Evolutionary conservation across 2,797 vertebrate species (phyloP).

Genomic region (Sebastes cheni): DNA sequence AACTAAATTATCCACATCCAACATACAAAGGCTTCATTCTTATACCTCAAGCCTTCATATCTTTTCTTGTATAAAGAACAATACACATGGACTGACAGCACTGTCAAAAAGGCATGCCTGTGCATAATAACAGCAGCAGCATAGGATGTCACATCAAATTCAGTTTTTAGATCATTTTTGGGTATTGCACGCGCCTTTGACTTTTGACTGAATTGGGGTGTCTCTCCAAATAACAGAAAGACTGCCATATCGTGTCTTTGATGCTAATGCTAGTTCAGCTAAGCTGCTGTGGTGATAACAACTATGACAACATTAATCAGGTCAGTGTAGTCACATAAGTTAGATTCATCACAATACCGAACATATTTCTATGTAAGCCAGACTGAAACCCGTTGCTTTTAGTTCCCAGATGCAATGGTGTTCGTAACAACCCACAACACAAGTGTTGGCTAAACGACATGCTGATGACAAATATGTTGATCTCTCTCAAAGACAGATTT

Average conservation of each 20-base stretch:
- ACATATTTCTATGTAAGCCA: not conserved
- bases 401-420: not conserved
- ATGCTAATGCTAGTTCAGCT: conserved; percentile 9
- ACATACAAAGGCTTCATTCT: not conserved
- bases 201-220: too few relatives aligned
- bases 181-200: not conserved
- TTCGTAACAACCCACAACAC: not conserved
- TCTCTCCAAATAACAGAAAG: conserved; percentile 1
- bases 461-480: not conserved
- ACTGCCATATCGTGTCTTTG: not conserved
- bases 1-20: not conserved
- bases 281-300: not conserved
- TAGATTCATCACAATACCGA: not conserved
- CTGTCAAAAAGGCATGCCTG: not conserved
- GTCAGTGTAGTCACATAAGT: not conserved
- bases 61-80: not conserved
- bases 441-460: not conserved
- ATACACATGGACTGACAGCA: not conserved
- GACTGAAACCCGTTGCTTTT: not conserved
- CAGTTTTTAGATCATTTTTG: not conserved
- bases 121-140: not conserved
- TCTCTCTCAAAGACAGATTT: not conserved
- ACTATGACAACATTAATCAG: not conserved
- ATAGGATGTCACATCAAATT: conserved; percentile 9
- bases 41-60: not conserved